These are phyloP conservation scores for Drosophila sproati DNA, from an alignment of 1,140 invertebrate genomes.

Conservation along the genomic window DNA sequence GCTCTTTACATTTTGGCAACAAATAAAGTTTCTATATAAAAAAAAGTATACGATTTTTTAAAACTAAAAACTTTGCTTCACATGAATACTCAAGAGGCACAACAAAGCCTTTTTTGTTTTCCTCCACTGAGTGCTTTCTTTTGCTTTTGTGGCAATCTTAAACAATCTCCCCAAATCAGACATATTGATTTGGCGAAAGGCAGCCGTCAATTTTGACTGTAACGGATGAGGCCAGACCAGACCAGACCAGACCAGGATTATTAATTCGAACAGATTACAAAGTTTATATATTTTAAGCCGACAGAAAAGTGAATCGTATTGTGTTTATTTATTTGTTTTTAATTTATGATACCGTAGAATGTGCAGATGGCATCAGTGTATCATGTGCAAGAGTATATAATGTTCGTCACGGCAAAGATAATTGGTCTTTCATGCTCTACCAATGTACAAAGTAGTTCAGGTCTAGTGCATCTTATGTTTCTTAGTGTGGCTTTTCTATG, in stretches of 20 bases:
- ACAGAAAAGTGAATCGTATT: not conserved
- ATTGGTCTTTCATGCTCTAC: conserved; percentile 31
- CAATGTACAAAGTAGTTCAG: conserved; percentile 55
- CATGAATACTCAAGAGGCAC: not conserved
- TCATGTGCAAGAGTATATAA: conserved; percentile 25
- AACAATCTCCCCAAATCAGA: conserved; percentile 31
- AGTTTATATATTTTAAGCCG: not conserved
- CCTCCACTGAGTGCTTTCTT: conserved; percentile 1
- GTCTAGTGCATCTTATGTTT: conserved; percentile 71
- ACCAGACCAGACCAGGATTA: not conserved
- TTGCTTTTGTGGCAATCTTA: conserved; percentile 27
- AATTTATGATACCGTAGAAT: conserved; percentile 1
- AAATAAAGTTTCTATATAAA: not conserved
- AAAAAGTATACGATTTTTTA: not conserved
- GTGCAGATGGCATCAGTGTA: conserved; percentile 1
- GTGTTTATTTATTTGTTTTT: not conserved
- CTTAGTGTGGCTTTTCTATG: conserved; percentile 37
- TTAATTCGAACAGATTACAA: not conserved
- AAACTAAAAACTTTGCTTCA: not conserved
- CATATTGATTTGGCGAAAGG: conserved; percentile 26
- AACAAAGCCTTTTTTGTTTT: not conserved
- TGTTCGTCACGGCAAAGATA: conserved; percentile 25
- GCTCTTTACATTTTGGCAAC: not conserved
- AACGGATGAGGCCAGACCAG: not conserved
- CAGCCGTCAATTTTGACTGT: not conserved